These are phyloP conservation scores for Erpetoichthys calabaricus DNA, from an alignment of 2,797 vertebrate genomes.

Conservation along the genomic window DNA sequence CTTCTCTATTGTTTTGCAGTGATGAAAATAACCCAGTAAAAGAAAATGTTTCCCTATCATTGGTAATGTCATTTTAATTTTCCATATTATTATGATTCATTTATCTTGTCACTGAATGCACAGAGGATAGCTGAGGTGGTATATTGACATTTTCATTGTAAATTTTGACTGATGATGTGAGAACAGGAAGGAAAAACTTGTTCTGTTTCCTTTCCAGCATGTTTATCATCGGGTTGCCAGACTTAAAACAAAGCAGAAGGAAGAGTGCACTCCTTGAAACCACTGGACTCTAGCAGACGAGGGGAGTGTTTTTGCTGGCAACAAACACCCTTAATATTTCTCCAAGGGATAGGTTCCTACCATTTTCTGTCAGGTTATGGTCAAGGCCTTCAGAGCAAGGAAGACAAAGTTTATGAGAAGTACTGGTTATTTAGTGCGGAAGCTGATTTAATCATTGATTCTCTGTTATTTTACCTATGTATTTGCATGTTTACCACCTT, in stretches of 20 bases:
- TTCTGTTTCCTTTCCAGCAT: conserved; percentile 1
- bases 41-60: no score
- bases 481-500: no score
- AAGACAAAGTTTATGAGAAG: neutral
- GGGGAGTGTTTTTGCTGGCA: conserved; percentile 24
- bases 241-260: neutral
- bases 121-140: no score
- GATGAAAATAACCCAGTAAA: no score
- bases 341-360: neutral
- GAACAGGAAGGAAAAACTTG: conserved; percentile 4
- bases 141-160: neutral
- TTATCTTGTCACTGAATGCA: no score
- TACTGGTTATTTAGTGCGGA: no score
- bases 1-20: no score
- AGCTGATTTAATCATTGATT: no score
- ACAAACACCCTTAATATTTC: neutral
- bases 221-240: neutral
- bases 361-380: neutral
- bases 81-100: no score
- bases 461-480: no score
- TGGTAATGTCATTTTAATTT: no score
- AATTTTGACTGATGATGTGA: conserved; percentile 1
- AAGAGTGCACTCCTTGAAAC: neutral
- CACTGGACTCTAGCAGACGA: neutral
- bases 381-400: neutral